Evolutionary conservation across 2,113 vertebrate species (phyloP).

Genomic region (Alces alces): DNA sequence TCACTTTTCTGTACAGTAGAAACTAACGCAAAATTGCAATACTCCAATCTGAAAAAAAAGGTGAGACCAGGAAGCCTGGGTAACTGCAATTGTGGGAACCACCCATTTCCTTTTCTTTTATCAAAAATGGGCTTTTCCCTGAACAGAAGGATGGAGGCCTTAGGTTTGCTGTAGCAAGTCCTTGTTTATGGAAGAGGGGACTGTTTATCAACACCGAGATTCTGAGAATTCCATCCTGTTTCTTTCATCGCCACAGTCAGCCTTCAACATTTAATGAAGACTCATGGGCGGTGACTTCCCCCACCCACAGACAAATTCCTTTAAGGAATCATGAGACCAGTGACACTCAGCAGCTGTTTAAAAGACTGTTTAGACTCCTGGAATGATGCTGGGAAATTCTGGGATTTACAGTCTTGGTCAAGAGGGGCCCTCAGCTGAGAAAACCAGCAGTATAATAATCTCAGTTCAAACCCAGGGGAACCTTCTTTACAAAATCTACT

Average conservation of each 20-base stretch:
- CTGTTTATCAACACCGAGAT: neutral
- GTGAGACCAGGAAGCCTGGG: neutral
- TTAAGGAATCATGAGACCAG: neutral
- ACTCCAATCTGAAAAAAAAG: neutral
- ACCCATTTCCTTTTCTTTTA: neutral
- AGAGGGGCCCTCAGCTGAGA: neutral
- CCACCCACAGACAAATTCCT: conserved; percentile 51
- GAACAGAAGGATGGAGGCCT: conserved; percentile 8
- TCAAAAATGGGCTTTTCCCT: neutral
- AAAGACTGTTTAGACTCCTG: conserved; percentile 29
- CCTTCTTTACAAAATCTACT: neutral
- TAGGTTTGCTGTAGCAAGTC: neutral
- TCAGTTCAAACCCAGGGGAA: neutral
- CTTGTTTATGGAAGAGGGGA: neutral
- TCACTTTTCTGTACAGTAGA: neutral
- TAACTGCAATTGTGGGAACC: neutral
- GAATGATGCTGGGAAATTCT: neutral
- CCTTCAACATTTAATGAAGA: conserved; percentile 21
- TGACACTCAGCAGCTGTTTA: conserved; percentile 39
- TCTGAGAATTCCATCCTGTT: neutral
- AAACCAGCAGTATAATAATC: neutral
- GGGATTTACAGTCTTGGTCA: conserved; percentile 23
- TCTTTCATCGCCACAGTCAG: neutral
- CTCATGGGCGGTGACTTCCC: neutral
- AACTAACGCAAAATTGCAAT: neutral